Base-by-base conservation (phyloP, 2,888 invertebrate genomes). In the Apotomis betuletana region DNA sequence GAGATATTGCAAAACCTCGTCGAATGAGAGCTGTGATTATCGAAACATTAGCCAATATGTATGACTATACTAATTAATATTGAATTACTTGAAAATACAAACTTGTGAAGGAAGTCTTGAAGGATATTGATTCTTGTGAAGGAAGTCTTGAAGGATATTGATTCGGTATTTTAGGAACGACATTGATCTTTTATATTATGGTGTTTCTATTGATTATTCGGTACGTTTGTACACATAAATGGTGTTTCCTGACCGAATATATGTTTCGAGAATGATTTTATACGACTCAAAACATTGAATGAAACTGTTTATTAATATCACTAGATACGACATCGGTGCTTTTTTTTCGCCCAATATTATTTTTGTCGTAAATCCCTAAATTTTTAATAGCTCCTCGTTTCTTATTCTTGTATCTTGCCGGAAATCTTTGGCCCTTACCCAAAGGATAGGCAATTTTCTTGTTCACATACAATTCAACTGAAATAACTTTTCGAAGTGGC, bases 141-240 rank as follows among this genome's bases (percentile, higher is more conserved):
- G 54, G 67, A 70, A 68, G 41, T 44, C 10, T 49, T 65, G 65
- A 57, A 57, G n/a, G 52, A 64, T 74, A 72, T 72, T 68, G 67
- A 72, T 72, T 51, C 15, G 36, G 10, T 72, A 68, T 68, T 68
- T 68, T 68, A 46, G 67, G 63, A 68, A 63, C 5, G 63, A n/a
- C 58, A 59, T 72, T 63, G 62, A 15, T 63, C 27, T 62, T 27
- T 59, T 59, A 63, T 27, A 67, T 57, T 44, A 67, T 60, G 61
- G 49, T 67, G 41, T 44, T 44, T 41, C 49, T 71, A 67, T 71
- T 67, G 46, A 73, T 72, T 67, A 62, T 72, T 58, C 44, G 58
- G 9, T 9, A 9, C 9, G 5, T 9, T 6, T 8, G 10, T 55
- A 49, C 55, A 57, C 58, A 51, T n/a, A 15, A 13, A 55, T 49